A percentile compares a stretch with the other conserved stretches of the same genome.
These are phyloP conservation scores for Hyperoplus immaculatus DNA, from an alignment of 2,797 vertebrate species.

Conservation along the genomic window DNA sequence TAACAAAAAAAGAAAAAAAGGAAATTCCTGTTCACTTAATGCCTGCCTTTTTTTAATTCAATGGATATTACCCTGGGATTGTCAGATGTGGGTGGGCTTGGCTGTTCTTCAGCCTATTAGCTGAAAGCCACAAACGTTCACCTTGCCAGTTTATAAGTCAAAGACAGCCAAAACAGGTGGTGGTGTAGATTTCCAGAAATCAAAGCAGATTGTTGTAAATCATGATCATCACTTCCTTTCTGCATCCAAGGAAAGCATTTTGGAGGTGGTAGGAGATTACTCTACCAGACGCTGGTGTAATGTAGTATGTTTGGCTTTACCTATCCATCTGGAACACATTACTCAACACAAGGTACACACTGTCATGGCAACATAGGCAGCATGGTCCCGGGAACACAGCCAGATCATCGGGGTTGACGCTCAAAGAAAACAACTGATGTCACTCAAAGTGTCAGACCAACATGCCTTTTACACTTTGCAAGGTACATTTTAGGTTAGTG, in stretches of 20 bases:
- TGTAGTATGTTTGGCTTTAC: constrained; percentile 76
- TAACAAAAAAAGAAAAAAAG: constrained; percentile 43
- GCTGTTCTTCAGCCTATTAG: constrained; percentile 72
- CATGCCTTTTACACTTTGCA: constrained; percentile 15
- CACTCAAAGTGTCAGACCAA: constrained; percentile 36
- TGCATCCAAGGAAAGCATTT: constrained; percentile 81
- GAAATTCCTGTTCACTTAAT: constrained; percentile 50
- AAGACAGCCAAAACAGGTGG: constrained; percentile 78
- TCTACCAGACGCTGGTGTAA: constrained; percentile 75
- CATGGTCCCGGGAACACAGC: constrained; percentile 43
- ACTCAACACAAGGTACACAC: constrained; percentile 64
- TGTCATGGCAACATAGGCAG: constrained; percentile 74
- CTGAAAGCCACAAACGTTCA: constrained; percentile 70
- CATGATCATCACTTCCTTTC: constrained; percentile 80
- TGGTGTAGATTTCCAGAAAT: constrained; percentile 82
- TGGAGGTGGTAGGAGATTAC: constrained; percentile 77
- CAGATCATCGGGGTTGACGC: constrained; percentile 39
- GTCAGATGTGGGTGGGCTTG: constrained; percentile 86
- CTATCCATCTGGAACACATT: constrained; percentile 83
- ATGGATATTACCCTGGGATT: constrained; percentile 57
- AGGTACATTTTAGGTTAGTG: constrained; percentile 29
- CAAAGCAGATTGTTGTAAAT: constrained; percentile 82
- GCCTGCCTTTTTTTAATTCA: constrained; percentile 42
- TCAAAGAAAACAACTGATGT: constrained; percentile 73
- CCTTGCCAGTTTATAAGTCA: constrained; percentile 74